These are phyloP conservation scores for Leptarthrus brevirostris DNA, from an alignment of 2,888 invertebrate genomes.

Conservation along the genomic window DNA sequence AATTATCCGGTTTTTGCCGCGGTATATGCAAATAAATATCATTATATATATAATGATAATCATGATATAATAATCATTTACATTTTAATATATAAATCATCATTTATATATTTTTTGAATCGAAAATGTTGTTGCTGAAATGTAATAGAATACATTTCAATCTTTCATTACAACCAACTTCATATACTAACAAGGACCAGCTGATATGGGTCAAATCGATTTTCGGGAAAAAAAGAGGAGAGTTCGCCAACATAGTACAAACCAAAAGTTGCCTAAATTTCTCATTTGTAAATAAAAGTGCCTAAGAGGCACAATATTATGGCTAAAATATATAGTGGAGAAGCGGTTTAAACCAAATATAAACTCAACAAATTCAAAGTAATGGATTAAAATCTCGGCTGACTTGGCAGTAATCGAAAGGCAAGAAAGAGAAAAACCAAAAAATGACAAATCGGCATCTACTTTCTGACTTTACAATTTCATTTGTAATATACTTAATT, in stretches of 20 bases:
- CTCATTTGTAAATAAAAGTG: slow-evolving; percentile 30
- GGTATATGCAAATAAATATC: no score
- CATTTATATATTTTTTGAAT: neutral
- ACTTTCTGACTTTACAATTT: slow-evolving; percentile 13
- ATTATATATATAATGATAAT: no score
- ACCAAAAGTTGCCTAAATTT: slow-evolving; percentile 19
- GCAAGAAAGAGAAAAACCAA: neutral
- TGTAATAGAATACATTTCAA: no score
- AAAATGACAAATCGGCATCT: slow-evolving; percentile 39
- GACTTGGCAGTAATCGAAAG: neutral
- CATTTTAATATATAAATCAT: no score
- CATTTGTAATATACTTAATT: slow-evolving; percentile 26
- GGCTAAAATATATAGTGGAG: neutral
- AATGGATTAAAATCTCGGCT: slow-evolving; percentile 14
- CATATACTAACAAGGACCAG: slow-evolving; percentile 42
- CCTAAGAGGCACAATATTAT: slow-evolving; percentile 7
- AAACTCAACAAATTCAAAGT: neutral
- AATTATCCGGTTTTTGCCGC: no score
- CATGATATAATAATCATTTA: no score
- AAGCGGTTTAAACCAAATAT: neutral
- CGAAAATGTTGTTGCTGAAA: neutral
- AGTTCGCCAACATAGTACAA: slow-evolving; percentile 34
- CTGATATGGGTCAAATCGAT: slow-evolving; percentile 51
- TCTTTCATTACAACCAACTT: slow-evolving; percentile 6
- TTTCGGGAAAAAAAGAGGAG: slow-evolving; percentile 23